Evolutionary conservation across 2,888 invertebrate species (phyloP).

Genomic region (Dryomyza anilis): DNA sequence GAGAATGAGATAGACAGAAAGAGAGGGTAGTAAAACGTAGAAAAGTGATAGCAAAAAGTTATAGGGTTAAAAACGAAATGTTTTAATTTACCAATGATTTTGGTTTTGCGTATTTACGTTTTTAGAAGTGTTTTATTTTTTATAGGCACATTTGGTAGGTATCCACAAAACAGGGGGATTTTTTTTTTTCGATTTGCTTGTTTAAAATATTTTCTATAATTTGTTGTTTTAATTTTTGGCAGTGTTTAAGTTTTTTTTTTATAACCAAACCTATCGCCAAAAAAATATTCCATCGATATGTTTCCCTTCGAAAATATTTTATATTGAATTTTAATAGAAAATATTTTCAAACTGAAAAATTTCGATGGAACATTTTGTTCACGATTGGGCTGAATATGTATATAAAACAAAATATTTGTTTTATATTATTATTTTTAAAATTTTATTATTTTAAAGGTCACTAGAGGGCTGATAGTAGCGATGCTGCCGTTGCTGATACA

Average conservation of each 20-base stretch:
- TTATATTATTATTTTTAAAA: slow-evolving; percentile 13
- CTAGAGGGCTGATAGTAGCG: slow-evolving; percentile 61
- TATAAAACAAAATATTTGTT: too few species aligned
- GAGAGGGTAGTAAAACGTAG: too few species aligned
- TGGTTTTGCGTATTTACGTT: not conserved
- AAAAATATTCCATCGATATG: too few species aligned
- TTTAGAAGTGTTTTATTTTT: not conserved
- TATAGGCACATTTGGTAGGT: not conserved
- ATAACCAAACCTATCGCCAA: too few species aligned
- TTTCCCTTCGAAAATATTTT: too few species aligned
- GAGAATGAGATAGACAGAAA: too few species aligned
- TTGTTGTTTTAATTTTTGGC: slow-evolving; percentile 27
- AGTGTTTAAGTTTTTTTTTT: slow-evolving; percentile 46
- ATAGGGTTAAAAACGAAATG: slow-evolving; percentile 1
- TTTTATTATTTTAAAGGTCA: slow-evolving; percentile 50
- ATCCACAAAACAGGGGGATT: too few species aligned
- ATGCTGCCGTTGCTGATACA: slow-evolving; percentile 60
- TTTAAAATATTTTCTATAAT: not conserved
- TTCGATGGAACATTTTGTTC: too few species aligned
- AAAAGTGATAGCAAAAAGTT: not conserved
- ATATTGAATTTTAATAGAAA: not conserved
- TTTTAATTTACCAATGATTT: slow-evolving; percentile 12
- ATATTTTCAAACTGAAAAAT: too few species aligned
- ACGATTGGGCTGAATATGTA: too few species aligned
- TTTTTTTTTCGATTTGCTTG: too few species aligned